phyloP scores from a whole-genome alignment of 1,140 invertebrate species.

The Ceratoteleas bidentatus region DNA sequence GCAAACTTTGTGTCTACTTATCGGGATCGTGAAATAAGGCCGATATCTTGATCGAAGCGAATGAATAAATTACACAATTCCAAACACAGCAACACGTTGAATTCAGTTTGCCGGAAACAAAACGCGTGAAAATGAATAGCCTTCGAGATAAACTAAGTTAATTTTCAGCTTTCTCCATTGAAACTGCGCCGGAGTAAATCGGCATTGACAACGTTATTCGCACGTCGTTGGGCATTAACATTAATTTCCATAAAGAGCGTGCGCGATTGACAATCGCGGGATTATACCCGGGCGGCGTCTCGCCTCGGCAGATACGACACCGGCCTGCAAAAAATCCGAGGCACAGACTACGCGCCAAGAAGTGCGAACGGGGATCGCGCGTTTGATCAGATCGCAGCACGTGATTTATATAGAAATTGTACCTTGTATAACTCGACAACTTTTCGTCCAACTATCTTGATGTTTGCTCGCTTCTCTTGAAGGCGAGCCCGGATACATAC shows the following conservation, averaged over 20 bases:
- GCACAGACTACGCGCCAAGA: conserved; percentile 19
- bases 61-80: conserved; percentile 14
- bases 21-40: background rate
- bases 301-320: conserved; percentile 15
- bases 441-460: conserved; percentile 65
- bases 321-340: conserved; percentile 15
- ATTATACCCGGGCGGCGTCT: conserved; percentile 27
- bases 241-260: conserved; percentile 61
- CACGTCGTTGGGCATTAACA: conserved; percentile 44
- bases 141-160: conserved; percentile 15
- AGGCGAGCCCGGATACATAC: conserved; percentile 41
- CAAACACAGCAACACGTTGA: conserved; percentile 12
- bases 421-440: conserved; percentile 65
- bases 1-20: background rate
- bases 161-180: conserved; percentile 44
- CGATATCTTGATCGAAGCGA: conserved; percentile 9
- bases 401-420: conserved; percentile 68
- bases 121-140: conserved; percentile 30
- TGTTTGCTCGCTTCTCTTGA: conserved; percentile 54
- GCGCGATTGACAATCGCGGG: conserved; percentile 51
- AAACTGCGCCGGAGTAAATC: conserved; percentile 45
- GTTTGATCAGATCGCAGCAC: conserved; percentile 51
- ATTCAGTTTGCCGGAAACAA: conserved; percentile 38
- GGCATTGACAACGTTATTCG: conserved; percentile 45
- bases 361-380: conserved; percentile 47